phyloP scores from a whole-genome alignment of 2,113 vertebrate genomes.

The Bos indicus region DNA sequence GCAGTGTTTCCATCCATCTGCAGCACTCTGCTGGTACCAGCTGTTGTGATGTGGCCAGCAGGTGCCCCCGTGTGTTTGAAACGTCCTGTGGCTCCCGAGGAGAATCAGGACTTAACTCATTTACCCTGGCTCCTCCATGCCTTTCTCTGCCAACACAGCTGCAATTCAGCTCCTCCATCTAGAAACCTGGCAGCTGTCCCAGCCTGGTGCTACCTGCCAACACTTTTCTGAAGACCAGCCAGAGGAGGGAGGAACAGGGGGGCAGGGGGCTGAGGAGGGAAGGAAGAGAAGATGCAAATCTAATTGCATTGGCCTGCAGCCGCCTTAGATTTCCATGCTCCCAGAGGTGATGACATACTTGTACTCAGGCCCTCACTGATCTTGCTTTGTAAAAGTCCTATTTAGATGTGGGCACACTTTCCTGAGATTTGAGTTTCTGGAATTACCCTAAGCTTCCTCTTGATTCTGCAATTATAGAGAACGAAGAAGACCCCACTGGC shows the following conservation, averaged over 20 bases:
- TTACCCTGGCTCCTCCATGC: background rate
- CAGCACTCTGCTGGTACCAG: background rate
- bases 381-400: background rate
- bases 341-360: background rate
- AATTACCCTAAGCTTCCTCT: background rate
- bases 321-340: background rate
- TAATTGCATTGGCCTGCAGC: background rate
- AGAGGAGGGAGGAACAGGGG: background rate
- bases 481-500: background rate
- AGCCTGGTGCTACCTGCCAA: constrained; percentile 55
- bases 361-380: background rate
- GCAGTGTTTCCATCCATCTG: background rate
- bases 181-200: constrained; percentile 50
- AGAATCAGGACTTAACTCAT: constrained; percentile 46
- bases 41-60: background rate
- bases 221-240: constrained; percentile 27
- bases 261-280: background rate
- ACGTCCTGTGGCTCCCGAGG: background rate
- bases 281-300: background rate
- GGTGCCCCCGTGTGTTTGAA: background rate
- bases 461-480: background rate
- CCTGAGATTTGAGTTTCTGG: background rate
- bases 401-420: background rate
- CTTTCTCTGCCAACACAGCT: constrained; percentile 51
- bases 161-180: constrained; percentile 6